Conservation (phyloP, 2,113 vertebrate genomes). For the Coracopsis vasa region DNA sequence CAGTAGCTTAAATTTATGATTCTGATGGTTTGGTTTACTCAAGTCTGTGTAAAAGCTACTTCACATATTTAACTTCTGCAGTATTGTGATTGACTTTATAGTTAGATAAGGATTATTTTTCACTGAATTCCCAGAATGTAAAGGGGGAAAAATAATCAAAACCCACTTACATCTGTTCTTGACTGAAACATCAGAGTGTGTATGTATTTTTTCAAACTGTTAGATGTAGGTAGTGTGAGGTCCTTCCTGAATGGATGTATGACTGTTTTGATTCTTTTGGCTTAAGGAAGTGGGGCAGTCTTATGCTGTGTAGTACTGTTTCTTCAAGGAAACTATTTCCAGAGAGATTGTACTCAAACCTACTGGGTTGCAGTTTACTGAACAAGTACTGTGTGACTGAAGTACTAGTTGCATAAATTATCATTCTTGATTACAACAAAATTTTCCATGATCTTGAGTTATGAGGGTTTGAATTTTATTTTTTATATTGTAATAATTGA, state of each 20-base stretch:
- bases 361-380: background rate
- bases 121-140: background rate
- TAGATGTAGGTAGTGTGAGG: background rate
- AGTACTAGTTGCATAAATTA: background rate
- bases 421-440: background rate
- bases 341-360: background rate
- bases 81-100: background rate
- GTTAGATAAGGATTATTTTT: background rate
- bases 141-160: background rate
- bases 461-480: background rate
- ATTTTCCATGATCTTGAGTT: background rate
- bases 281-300: background rate
- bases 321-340: conserved; percentile 19
- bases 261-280: background rate
- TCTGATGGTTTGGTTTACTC: background rate
- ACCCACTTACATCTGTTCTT: background rate
- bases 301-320: background rate
- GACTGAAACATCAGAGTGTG: background rate
- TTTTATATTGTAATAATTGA: background rate
- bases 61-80: background rate
- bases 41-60: background rate
- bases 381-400: background rate
- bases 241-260: background rate
- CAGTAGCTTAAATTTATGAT: background rate
- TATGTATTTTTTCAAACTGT: background rate